Conservation (phyloP, 2,797 vertebrate genomes). For the Scomberomorus guttatus region DNA sequence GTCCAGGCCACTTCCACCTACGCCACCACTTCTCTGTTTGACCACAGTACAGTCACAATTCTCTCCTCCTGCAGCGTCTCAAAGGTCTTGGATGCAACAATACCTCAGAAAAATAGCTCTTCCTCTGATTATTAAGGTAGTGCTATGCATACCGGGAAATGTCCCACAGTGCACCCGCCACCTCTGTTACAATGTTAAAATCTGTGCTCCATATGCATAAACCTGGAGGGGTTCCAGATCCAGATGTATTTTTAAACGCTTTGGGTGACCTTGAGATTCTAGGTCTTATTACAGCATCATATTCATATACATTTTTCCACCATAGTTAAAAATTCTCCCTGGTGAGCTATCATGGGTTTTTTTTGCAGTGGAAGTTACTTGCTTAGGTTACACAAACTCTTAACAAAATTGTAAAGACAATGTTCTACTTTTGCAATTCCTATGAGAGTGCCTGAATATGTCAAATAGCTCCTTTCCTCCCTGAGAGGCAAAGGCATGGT, state of each 20-base stretch:
- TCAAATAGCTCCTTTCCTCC: conserved; percentile 47
- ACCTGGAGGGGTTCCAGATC: conserved; percentile 65
- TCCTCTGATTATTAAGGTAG: conserved; percentile 80
- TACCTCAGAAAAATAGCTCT: conserved; percentile 78
- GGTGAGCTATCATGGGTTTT: conserved; percentile 12
- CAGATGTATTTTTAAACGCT: conserved; percentile 70
- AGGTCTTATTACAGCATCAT: conserved; percentile 56
- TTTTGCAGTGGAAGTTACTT: conserved; percentile 27
- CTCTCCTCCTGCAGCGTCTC: conserved; percentile 79
- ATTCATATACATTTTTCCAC: conserved; percentile 40
- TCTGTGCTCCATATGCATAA: conserved; percentile 71
- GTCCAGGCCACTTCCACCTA: conserved; percentile 83
- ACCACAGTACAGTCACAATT: conserved; percentile 59
- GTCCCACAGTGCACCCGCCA: conserved; percentile 59
- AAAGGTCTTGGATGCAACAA: conserved; percentile 80
- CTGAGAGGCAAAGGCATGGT: conserved; percentile 46
- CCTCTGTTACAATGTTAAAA: conserved; percentile 64
- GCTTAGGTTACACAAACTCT: conserved; percentile 29
- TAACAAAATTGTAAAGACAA: conserved; percentile 12
- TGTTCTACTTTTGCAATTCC: conserved; percentile 44
- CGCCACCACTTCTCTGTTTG: conserved; percentile 75
- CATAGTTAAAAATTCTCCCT: conserved; percentile 32
- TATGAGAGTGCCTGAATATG: conserved; percentile 41
- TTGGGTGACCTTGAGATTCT: conserved; percentile 72
- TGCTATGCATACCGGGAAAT: conserved; percentile 67